phyloP scores from a whole-genome alignment of 2,113 vertebrate species.

The Cettia cetti region DNA sequence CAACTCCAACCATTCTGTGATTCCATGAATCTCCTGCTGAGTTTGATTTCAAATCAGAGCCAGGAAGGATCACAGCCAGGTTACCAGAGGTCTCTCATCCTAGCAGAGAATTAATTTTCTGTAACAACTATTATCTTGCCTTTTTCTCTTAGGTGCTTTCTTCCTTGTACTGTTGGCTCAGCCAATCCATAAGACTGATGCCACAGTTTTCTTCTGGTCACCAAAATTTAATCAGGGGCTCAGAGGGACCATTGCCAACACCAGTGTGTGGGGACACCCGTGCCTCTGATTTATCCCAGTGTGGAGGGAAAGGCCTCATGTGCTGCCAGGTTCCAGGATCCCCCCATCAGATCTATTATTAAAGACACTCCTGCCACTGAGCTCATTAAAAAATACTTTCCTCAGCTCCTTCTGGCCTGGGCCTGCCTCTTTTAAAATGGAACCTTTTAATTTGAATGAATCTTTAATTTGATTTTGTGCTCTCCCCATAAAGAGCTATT shows the following conservation, averaged over 20 bases:
- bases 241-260: not conserved
- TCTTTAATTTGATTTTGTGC: slow-evolving; percentile 62
- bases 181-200: fast-evolving
- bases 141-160: not conserved
- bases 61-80: not conserved
- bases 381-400: slow-evolving; percentile 42
- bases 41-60: not conserved
- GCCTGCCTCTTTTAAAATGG: slow-evolving; percentile 49
- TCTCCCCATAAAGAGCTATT: slow-evolving; percentile 34
- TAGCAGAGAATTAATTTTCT: not conserved
- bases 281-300: not conserved
- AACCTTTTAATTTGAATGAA: slow-evolving; percentile 73
- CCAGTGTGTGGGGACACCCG: not conserved
- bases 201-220: not conserved
- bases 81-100: not conserved
- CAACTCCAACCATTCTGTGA: not conserved
- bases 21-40: not conserved
- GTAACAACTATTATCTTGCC: not conserved
- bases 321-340: not conserved
- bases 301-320: not conserved
- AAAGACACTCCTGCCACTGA: slow-evolving; percentile 37
- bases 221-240: not conserved
- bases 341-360: slow-evolving; percentile 24
- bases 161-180: not conserved
- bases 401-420: slow-evolving; percentile 36